phyloP scores from a whole-genome alignment of 2,888 invertebrate genomes.

The Sabellastarte sp. region DNA sequence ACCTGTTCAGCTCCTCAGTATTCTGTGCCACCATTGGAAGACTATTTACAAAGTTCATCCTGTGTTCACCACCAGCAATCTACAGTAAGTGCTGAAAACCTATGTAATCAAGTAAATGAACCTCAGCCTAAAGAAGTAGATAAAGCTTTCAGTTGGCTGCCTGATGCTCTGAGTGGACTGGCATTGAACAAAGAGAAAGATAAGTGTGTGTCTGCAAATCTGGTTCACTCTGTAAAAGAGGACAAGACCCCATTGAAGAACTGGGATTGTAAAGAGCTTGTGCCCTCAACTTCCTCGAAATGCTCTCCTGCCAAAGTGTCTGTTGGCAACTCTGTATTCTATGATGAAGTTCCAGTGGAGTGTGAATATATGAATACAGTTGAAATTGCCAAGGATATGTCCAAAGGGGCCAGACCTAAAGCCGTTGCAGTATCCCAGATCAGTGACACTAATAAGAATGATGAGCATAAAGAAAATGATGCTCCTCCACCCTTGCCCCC shows the following conservation, averaged over 20 bases:
- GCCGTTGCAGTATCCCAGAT: neutral
- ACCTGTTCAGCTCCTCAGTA: neutral
- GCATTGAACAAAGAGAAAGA: conserved; percentile 13
- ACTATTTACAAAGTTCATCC: no score
- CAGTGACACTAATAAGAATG: neutral
- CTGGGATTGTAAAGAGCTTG: conserved; percentile 10
- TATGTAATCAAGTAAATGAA: neutral
- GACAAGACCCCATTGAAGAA: conserved; percentile 10
- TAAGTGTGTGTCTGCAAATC: conserved; percentile 4
- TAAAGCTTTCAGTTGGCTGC: conserved; percentile 61
- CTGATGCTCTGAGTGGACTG: conserved; percentile 50
- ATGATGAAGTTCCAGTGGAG: conserved; percentile 3
- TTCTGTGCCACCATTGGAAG: neutral
- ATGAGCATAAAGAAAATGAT: neutral
- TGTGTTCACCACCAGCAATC: no score
- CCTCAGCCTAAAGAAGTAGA: conserved; percentile 1
- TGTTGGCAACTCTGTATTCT: conserved; percentile 2
- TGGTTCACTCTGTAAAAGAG: neutral
- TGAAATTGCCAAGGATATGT: neutral
- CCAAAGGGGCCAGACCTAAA: neutral
- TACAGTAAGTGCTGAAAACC: neutral
- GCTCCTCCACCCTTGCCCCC: conserved; percentile 21
- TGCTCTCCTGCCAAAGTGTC: neutral
- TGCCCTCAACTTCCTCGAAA: neutral
- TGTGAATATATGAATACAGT: no score